Percentiles rank a stretch among this genome's conserved stretches.
These are phyloP conservation scores for Chesias legatella DNA, from an alignment of 2,888 invertebrate species.

Conservation along the genomic window DNA sequence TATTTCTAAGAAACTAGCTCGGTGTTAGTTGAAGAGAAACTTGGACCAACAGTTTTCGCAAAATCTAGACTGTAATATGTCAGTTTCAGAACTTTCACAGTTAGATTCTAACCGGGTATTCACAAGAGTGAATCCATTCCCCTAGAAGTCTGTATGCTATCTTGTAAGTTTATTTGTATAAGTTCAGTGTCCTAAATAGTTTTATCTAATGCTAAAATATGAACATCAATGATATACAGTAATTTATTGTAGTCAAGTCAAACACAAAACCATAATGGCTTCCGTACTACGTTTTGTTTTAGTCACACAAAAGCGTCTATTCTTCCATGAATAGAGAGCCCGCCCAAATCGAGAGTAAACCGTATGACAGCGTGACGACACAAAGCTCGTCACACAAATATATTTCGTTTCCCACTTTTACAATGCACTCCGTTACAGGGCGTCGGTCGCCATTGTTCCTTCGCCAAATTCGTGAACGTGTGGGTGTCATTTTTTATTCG, in stretches of 20 bases:
- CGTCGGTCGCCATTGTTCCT: constrained; percentile 57
- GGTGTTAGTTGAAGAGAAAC: too few relatives aligned
- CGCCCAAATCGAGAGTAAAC: constrained; percentile 42
- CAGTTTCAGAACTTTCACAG: too few relatives aligned
- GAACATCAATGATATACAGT: constrained; percentile 3
- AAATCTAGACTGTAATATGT: too few relatives aligned
- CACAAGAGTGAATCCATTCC: constrained; percentile 1
- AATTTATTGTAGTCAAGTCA: constrained; percentile 7
- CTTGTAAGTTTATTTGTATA: not conserved
- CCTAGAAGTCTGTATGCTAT: too few relatives aligned
- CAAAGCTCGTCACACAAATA: constrained; percentile 43
- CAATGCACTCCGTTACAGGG: constrained; percentile 59
- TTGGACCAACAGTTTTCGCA: too few relatives aligned
- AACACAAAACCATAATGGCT: constrained; percentile 7
- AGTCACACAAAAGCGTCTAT: constrained; percentile 20
- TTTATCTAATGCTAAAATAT: not conserved
- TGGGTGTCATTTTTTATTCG: constrained; percentile 68
- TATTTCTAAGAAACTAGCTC: too few relatives aligned
- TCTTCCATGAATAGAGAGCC: constrained; percentile 35
- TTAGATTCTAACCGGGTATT: too few relatives aligned
- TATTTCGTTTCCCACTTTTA: constrained; percentile 44
- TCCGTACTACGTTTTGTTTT: constrained; percentile 13
- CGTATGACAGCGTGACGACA: constrained; percentile 40
- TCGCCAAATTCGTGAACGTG: constrained; percentile 57
- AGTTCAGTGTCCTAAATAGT: too few relatives aligned